Evolutionary conservation across 2,113 vertebrate genomes (phyloP), one percentile per base, ranked within the genome.

Genomic region (Platysteira castanea): DNA sequence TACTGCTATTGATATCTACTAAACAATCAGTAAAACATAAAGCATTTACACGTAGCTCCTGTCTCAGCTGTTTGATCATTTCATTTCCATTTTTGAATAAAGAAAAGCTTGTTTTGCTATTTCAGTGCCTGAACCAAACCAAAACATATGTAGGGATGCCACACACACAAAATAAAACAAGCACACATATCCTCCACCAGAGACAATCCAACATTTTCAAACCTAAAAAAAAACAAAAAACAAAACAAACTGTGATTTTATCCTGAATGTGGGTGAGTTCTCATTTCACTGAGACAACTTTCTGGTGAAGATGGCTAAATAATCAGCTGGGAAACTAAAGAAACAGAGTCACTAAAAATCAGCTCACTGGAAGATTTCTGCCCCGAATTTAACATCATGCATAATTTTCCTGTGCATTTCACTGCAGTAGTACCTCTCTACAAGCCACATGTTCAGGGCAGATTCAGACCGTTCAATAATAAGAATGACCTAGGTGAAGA

Each of bases 101-200:
- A 96, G 64, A 92, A 75, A 92, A 84, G 2, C 88, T 78, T 96
- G 53, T 93, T 94, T 97, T 90, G 64, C 79, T 84, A 90, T 90
- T 95, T 92, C 83, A 80, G 64, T 59, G 93, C 70, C 85, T 71
- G 69, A 95, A 85, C 60, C 52, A 88, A 68, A 41, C 83, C 52
- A 68, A 93, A 93, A 94, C 93, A 94, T 93, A 96, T 95, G 95
- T 82, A 95, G 83, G 79, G 90, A 93, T 92, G 71, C 83, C 90
- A 94, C 82, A 90, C 78, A 73, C 79, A 86, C 19, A 94, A 77
- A 91, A 84, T 63, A 96, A 95, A 91, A 78, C 76, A 67, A 50
- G 54, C 82, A 50, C 61, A 93, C 70, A 93, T 73, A 87, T 94
- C 93, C 84, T 91, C 81, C 92, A 90, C 82, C 44, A 96, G 33